phyloP scores from a whole-genome alignment of 2,797 vertebrate genomes.

The Chiloscyllium punctatum region DNA sequence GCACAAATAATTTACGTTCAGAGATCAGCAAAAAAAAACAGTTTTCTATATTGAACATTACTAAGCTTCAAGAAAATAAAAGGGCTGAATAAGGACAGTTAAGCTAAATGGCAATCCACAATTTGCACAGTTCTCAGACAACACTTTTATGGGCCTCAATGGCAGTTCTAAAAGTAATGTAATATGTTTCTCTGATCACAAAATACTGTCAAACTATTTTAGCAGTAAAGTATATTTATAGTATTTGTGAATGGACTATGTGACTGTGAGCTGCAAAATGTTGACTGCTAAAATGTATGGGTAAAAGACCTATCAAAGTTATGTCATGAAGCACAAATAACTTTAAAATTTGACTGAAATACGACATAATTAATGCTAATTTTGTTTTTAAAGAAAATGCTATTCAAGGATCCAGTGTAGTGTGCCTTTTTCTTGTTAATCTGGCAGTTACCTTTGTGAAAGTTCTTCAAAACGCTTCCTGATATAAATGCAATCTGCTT shows the following conservation, averaged over 20 bases:
- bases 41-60: neutral
- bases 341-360: neutral
- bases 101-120: conserved; percentile 22
- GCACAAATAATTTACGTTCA: neutral
- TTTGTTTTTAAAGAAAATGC: neutral
- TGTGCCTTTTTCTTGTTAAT: neutral
- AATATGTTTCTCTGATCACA: conserved; percentile 16
- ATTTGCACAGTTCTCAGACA: conserved; percentile 15
- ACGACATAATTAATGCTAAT: neutral
- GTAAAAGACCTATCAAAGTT: neutral
- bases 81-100: neutral
- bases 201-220: conserved; percentile 28
- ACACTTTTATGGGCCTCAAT: neutral
- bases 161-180: conserved; percentile 14
- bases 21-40: neutral
- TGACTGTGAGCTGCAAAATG: neutral
- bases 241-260: conserved; percentile 14
- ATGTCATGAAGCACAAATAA: neutral
- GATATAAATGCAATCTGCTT: neutral
- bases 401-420: neutral
- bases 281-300: neutral
- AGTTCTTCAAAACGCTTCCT: neutral
- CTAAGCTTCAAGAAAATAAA: neutral
- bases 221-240: conserved; percentile 11
- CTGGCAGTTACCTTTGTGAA: neutral